These are phyloP conservation scores for Candoia aspera DNA, from an alignment of 2,113 vertebrate genomes.

Conservation along the genomic window DNA sequence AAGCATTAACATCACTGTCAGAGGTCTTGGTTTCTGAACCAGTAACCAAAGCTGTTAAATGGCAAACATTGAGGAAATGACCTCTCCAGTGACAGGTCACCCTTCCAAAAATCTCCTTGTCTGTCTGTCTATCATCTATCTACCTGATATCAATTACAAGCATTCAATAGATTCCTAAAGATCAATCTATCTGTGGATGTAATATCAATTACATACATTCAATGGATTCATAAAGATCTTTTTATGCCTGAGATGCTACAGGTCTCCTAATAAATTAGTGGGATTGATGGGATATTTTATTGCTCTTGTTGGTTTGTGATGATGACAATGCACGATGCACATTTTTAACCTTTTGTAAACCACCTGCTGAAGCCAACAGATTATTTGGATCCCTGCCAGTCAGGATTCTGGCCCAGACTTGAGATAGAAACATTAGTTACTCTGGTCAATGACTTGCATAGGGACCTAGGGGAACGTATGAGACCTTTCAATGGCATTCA, in stretches of 20 bases:
- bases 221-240: neutral
- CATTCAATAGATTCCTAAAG: neutral
- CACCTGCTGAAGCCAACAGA: neutral
- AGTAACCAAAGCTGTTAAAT: neutral
- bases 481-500: neutral
- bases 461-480: neutral
- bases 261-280: neutral
- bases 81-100: neutral
- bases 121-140: neutral
- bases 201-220: too few relatives aligned
- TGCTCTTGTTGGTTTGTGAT: neutral
- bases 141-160: neutral
- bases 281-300: neutral
- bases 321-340: neutral
- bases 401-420: neutral
- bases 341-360: neutral
- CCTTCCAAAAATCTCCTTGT: neutral
- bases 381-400: neutral
- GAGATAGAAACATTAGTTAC: neutral
- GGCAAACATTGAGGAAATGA: neutral
- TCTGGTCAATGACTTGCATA: neutral
- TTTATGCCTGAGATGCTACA: neutral
- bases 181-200: too few relatives aligned
- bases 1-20: neutral
- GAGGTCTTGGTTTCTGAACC: neutral